phyloP scores from a whole-genome alignment of 2,113 vertebrate genomes.

The Serilophus lunatus region DNA sequence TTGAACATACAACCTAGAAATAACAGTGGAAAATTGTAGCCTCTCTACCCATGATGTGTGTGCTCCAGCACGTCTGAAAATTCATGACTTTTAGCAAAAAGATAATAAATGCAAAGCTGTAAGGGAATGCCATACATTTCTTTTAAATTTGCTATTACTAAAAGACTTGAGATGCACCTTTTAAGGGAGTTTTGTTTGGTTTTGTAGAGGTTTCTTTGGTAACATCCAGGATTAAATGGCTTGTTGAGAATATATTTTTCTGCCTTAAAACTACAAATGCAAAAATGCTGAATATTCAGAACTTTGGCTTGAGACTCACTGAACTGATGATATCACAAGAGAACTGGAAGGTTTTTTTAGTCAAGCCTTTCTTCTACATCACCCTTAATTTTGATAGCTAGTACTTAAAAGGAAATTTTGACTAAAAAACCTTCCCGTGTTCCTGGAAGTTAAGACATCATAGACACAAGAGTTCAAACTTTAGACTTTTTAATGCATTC shows the following conservation, averaged over 20 bases:
- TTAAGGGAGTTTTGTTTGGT: not conserved
- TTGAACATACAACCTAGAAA: not conserved
- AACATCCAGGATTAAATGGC: not conserved
- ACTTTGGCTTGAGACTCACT: not conserved
- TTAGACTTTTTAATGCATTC: not conserved
- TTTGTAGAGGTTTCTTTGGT: not conserved
- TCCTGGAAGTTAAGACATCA: not conserved
- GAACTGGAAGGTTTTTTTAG: not conserved
- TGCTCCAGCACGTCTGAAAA: not conserved
- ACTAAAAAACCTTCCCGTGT: not conserved
- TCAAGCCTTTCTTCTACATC: not conserved
- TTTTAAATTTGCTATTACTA: not conserved
- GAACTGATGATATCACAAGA: not conserved
- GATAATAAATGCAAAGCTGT: accelerated
- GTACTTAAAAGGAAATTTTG: not conserved
- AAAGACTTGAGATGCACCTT: not conserved
- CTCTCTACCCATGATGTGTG: not conserved
- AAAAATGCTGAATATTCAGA: not conserved
- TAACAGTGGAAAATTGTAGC: not conserved
- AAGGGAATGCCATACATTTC: not conserved
- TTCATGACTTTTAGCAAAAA: not conserved
- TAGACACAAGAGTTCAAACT: not conserved
- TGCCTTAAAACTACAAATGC: slow-evolving; percentile 30
- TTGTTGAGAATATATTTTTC: not conserved
- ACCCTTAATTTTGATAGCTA: not conserved